A percentile compares a stretch with the other conserved stretches of the same genome.
Conservation (phyloP, 2,113 vertebrate genomes). For the Malaclemys terrapin region DNA sequence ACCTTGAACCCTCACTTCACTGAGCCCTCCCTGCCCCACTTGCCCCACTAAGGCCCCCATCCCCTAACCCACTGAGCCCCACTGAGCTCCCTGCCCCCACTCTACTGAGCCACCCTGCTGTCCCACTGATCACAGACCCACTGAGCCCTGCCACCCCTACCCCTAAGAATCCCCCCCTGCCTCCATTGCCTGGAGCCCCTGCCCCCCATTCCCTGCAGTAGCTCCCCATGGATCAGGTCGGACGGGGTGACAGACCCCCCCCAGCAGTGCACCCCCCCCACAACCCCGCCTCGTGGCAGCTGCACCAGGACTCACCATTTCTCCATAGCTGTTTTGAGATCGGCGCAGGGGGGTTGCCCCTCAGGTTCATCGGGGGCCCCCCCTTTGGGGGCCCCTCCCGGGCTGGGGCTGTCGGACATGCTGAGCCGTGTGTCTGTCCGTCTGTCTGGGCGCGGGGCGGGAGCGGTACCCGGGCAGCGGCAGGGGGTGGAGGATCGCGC, state of each 20-base stretch:
- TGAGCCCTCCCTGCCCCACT: not conserved
- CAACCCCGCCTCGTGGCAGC: not conserved
- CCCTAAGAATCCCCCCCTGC: not conserved
- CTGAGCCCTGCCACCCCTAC: not conserved
- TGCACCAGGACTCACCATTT: constrained; percentile 18
- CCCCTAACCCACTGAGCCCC: not conserved
- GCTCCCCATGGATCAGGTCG: not conserved
- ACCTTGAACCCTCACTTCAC: not conserved
- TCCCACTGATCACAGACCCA: not conserved
- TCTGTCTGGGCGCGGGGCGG: not conserved
- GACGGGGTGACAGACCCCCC: not conserved
- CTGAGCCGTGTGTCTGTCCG: not conserved
- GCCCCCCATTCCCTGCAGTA: not conserved
- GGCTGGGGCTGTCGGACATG: constrained; percentile 19
- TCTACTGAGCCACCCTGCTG: not conserved
- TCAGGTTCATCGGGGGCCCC: not conserved
- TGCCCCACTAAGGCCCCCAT: too few relatives aligned
- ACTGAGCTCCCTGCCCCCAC: not conserved
- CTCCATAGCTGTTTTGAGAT: constrained; percentile 26
- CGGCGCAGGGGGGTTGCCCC: not conserved
- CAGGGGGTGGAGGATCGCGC: not conserved
- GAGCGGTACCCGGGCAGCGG: not conserved
- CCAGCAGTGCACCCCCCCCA: not conserved
- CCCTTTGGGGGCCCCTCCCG: not conserved
- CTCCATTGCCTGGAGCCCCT: not conserved